A percentile compares a stretch with the other conserved stretches of the same genome.
phyloP scores from a whole-genome alignment of 2,797 vertebrate genomes.

The Cossypha polioptera region DNA sequence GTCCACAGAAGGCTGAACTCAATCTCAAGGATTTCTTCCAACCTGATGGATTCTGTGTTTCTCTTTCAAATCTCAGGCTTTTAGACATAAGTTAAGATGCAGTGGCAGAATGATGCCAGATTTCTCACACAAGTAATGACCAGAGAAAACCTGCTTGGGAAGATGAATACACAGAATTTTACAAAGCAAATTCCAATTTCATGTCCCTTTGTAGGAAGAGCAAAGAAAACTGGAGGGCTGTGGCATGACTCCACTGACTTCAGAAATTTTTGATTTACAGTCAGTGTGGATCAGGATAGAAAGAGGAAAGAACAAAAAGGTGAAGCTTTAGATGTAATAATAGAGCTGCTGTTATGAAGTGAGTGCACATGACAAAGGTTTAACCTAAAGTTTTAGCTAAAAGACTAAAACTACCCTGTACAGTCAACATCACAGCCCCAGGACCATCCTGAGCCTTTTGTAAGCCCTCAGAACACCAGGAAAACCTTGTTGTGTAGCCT shows the following conservation, averaged over 20 bases:
- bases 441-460: neutral
- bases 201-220: neutral
- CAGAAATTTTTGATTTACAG: neutral
- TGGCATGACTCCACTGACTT: neutral
- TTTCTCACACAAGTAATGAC: neutral
- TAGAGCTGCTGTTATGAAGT: neutral
- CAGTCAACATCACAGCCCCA: neutral
- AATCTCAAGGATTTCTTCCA: neutral
- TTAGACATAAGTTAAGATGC: neutral
- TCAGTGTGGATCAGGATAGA: fast-evolving
- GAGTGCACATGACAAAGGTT: neutral
- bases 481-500: neutral
- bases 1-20: neutral
- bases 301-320: neutral
- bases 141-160: neutral
- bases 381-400: neutral
- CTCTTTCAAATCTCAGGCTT: neutral
- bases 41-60: neutral
- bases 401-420: neutral
- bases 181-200: neutral
- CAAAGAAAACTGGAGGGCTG: neutral
- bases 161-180: neutral
- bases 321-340: neutral
- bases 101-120: neutral
- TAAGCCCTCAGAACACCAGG: neutral